These are phyloP conservation scores for Liolophura sinensis DNA, from an alignment of 1,140 invertebrate species.

Conservation along the genomic window DNA sequence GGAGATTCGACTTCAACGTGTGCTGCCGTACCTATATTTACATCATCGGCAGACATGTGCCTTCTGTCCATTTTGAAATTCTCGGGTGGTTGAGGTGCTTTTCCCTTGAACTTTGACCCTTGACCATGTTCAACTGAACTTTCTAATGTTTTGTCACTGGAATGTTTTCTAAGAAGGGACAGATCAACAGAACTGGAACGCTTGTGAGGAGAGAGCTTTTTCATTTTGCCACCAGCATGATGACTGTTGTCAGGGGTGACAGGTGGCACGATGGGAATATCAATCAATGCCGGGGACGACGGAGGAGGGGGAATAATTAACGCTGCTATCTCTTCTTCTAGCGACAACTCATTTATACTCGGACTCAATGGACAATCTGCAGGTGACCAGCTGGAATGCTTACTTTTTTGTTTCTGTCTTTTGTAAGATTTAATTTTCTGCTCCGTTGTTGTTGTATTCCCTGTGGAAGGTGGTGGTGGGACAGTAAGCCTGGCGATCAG, in stretches of 20 bases:
- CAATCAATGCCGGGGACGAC: slow-evolving; percentile 28
- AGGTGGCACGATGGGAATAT: slow-evolving; percentile 38
- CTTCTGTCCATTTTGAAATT: slow-evolving; percentile 5
- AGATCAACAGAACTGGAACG: slow-evolving; percentile 37
- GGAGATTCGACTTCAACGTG: slow-evolving; percentile 28
- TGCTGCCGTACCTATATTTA: not conserved
- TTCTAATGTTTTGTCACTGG: slow-evolving; percentile 8
- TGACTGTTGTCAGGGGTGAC: slow-evolving; percentile 5
- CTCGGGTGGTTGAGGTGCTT: slow-evolving; percentile 3
- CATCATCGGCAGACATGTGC: slow-evolving; percentile 5
- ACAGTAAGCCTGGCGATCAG: slow-evolving; percentile 82
- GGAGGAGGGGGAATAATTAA: slow-evolving; percentile 83
- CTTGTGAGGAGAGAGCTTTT: slow-evolving; percentile 23
- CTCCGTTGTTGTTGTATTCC: not conserved
- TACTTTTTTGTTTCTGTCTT: too few relatives aligned
- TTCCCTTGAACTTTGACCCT: not conserved
- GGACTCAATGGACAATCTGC: too few relatives aligned
- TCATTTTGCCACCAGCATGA: slow-evolving; percentile 12
- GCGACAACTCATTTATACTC: not conserved
- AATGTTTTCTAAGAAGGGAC: not conserved
- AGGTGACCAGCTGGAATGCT: too few relatives aligned
- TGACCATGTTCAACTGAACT: slow-evolving; percentile 20
- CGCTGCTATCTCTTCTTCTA: slow-evolving; percentile 71
- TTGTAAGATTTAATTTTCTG: too few relatives aligned
- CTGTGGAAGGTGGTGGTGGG: slow-evolving; percentile 65